Evolutionary conservation across 2,113 vertebrate genomes (phyloP).

Genomic region (Leucosticte australis): DNA sequence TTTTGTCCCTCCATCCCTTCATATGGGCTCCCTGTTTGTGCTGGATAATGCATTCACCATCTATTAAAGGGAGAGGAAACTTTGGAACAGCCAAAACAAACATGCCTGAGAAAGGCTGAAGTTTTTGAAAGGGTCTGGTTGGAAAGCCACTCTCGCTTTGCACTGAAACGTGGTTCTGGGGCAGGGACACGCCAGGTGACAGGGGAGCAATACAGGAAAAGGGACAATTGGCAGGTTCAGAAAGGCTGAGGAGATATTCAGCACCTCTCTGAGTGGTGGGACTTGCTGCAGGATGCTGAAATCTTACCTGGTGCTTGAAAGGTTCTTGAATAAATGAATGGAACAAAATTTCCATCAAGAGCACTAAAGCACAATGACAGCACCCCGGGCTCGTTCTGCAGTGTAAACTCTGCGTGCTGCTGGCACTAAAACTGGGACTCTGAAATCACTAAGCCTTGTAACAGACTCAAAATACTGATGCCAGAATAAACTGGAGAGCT

Average conservation of each 20-base stretch:
- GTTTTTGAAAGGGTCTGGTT: not conserved
- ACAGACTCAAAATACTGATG: not conserved
- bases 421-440: not conserved
- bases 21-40: constrained; percentile 34
- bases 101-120: not conserved
- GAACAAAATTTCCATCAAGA: not conserved
- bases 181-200: not conserved
- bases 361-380: not conserved
- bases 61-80: constrained; percentile 55
- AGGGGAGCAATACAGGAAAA: not conserved
- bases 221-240: not conserved
- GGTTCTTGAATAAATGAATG: not conserved
- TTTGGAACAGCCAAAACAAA: constrained; percentile 61
- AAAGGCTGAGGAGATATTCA: not conserved
- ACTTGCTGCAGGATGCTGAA: not conserved
- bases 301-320: not conserved
- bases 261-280: not conserved
- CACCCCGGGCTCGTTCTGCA: not conserved
- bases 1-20: constrained; percentile 22
- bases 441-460: not conserved
- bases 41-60: constrained; percentile 45
- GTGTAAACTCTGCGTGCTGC: not conserved
- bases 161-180: not conserved
- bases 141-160: not conserved
- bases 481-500: not conserved